A percentile compares a stretch with the other conserved stretches of the same genome.
phyloP scores from a whole-genome alignment of 2,888 invertebrate genomes.

The Acanthoscelides obtectus region DNA sequence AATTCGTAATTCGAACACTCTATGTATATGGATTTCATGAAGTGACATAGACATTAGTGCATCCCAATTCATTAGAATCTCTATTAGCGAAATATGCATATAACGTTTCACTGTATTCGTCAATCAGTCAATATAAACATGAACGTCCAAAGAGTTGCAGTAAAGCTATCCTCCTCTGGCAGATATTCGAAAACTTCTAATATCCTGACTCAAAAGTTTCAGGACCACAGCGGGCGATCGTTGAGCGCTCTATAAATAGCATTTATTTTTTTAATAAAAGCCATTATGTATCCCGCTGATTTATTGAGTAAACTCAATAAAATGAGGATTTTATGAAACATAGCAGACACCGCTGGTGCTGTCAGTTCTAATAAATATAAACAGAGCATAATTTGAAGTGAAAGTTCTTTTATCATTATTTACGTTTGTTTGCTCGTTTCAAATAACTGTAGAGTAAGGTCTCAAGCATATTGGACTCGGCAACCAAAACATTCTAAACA shows the following conservation, averaged over 20 bases:
- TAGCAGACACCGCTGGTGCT: not conserved
- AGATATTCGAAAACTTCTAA: not conserved
- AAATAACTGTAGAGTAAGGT: too few relatives aligned
- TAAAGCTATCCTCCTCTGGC: too few relatives aligned
- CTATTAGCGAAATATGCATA: too few relatives aligned
- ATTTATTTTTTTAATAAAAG: not conserved
- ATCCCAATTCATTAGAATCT: too few relatives aligned
- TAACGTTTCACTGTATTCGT: too few relatives aligned
- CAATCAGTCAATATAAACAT: too few relatives aligned
- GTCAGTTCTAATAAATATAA: not conserved
- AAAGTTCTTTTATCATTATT: not conserved
- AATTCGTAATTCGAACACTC: too few relatives aligned
- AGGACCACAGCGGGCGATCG: not conserved
- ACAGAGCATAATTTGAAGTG: not conserved
- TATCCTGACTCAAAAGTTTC: not conserved
- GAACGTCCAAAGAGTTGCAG: too few relatives aligned
- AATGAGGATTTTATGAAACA: not conserved
- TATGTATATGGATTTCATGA: too few relatives aligned
- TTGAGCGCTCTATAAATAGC: not conserved
- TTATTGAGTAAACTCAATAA: not conserved
- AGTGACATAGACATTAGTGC: too few relatives aligned
- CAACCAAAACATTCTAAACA: too few relatives aligned
- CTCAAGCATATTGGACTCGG: too few relatives aligned
- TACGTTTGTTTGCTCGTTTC: not conserved
- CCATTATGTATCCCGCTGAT: not conserved